Evolutionary conservation across 2,888 invertebrate genomes (phyloP).

Genomic region (Cenopis cana): DNA sequence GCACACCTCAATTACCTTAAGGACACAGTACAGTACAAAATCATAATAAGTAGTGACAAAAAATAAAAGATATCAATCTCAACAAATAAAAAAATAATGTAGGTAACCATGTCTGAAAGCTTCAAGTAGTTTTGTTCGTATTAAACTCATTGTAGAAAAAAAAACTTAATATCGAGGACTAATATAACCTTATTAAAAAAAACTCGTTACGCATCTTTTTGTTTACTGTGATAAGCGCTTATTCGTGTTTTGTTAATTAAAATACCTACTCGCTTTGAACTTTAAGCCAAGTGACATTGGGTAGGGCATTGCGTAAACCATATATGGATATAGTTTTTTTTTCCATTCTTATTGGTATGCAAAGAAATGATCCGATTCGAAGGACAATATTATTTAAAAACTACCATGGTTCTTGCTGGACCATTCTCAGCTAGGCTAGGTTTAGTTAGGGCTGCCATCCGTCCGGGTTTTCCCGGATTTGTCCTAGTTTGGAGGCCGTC

Average conservation of each 20-base stretch:
- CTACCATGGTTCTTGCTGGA: too few species aligned
- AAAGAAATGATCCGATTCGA: too few species aligned
- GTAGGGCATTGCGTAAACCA: not conserved
- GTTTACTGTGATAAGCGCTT: conserved; percentile 12
- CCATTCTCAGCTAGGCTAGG: too few species aligned
- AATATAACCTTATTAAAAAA: not conserved
- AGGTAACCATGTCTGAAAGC: not conserved
- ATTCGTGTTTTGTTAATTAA: conserved; percentile 8
- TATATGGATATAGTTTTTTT: not conserved
- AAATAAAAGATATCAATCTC: too few species aligned
- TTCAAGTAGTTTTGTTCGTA: not conserved
- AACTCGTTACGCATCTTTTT: conserved; percentile 3
- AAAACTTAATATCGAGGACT: not conserved
- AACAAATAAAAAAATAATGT: too few species aligned
- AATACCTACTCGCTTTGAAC: conserved; percentile 12
- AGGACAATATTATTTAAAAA: too few species aligned
- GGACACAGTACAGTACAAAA: too few species aligned
- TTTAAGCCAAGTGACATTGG: conserved; percentile 7
- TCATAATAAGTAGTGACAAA: too few species aligned
- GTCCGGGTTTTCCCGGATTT: too few species aligned
- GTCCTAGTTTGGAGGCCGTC: too few species aligned
- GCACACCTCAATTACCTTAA: too few species aligned
- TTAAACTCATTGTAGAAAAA: not conserved
- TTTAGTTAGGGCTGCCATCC: too few species aligned
- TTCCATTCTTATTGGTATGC: not conserved